Percentiles rank a stretch among this genome's conserved stretches.
phyloP scores from a whole-genome alignment of 2,888 invertebrate genomes.

The Smittia sp. region DNA sequence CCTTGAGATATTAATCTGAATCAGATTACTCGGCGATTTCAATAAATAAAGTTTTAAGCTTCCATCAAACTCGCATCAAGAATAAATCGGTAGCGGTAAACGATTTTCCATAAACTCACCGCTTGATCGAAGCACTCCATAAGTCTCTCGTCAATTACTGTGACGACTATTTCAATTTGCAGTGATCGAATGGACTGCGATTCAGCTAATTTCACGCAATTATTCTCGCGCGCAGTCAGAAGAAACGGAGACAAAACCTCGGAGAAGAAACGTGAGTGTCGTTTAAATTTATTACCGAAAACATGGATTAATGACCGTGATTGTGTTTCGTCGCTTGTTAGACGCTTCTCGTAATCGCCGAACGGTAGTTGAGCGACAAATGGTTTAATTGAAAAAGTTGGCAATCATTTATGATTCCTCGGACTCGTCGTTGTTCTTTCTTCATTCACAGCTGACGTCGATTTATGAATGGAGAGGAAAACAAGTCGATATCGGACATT shows the following conservation, averaged over 20 bases:
- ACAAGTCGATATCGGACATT: not conserved
- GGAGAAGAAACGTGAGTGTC: conserved; percentile 6
- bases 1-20: too few relatives aligned
- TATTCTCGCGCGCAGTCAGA: too few relatives aligned
- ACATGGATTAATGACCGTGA: conserved; percentile 31
- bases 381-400: conserved; percentile 38
- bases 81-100: too few relatives aligned
- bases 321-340: conserved; percentile 15
- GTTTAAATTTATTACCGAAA: conserved; percentile 34
- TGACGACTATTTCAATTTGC: too few relatives aligned
- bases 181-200: too few relatives aligned
- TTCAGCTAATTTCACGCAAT: too few relatives aligned
- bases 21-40: too few relatives aligned
- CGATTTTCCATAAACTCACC: too few relatives aligned
- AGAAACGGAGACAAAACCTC: not conserved
- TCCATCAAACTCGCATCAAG: too few relatives aligned
- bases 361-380: conserved; percentile 40
- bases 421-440: not conserved
- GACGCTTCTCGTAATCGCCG: not conserved
- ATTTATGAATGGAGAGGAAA: not conserved
- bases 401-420: conserved; percentile 28
- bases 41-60: too few relatives aligned
- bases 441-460: not conserved
- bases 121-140: too few relatives aligned
- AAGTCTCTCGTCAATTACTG: too few relatives aligned